Evolutionary conservation across 2,888 invertebrate genomes (phyloP).

Genomic region (Pammene aurita): DNA sequence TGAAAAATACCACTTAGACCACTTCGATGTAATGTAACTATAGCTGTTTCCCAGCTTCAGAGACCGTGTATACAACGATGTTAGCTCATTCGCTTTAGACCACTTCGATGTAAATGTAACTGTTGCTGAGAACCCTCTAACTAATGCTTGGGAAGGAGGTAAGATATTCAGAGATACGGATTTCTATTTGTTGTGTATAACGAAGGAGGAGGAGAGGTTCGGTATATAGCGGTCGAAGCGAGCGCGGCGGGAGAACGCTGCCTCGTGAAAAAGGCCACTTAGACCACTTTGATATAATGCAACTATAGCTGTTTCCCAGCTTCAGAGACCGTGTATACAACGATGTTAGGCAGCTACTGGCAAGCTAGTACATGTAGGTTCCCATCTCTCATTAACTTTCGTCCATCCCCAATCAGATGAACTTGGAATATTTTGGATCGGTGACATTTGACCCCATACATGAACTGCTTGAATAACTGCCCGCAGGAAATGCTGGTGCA

Average conservation of each 20-base stretch:
- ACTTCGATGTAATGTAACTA: too few species aligned
- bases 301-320: too few species aligned
- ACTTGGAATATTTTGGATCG: too few species aligned
- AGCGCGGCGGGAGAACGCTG: slow-evolving; percentile 63
- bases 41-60: slow-evolving; percentile 93
- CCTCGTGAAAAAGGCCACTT: slow-evolving; percentile 67
- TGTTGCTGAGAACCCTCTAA: slow-evolving; percentile 86
- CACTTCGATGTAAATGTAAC: slow-evolving; percentile 89
- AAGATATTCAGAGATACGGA: slow-evolving; percentile 89
- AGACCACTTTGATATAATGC: too few species aligned
- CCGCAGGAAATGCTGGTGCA: too few species aligned
- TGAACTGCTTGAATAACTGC: too few species aligned
- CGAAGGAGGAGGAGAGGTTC: slow-evolving; percentile 88
- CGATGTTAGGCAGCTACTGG: too few species aligned
- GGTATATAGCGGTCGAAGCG: slow-evolving; percentile 79
- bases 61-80: slow-evolving; percentile 85
- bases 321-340: too few species aligned
- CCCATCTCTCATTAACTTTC: slow-evolving; percentile 88
- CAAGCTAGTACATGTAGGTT: too few species aligned
- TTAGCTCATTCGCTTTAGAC: slow-evolving; percentile 90
- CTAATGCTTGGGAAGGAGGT: slow-evolving; percentile 96
- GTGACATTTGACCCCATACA: too few species aligned
- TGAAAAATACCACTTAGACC: too few species aligned
- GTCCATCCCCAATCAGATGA: too few species aligned
- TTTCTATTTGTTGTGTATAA: slow-evolving; percentile 88